These are phyloP conservation scores for Cheilosia grossa DNA, from an alignment of 2,888 invertebrate species.

Conservation along the genomic window DNA sequence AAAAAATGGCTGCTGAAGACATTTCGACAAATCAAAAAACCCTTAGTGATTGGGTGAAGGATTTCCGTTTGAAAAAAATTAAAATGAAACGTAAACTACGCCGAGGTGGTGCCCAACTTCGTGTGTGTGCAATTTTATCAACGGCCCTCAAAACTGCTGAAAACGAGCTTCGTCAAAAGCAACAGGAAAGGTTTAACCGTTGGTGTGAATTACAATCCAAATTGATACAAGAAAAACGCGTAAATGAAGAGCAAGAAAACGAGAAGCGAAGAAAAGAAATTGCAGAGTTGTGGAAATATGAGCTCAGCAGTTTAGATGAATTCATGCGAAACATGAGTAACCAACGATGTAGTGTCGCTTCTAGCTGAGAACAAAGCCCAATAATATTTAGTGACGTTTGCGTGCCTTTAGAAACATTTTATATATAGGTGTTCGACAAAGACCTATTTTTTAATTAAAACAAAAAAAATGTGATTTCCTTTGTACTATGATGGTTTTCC, in stretches of 20 bases:
- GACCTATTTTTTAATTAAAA: slow-evolving; percentile 43
- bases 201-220: slow-evolving; percentile 84
- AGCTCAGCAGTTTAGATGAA: slow-evolving; percentile 85
- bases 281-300: slow-evolving; percentile 83
- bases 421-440: not conserved
- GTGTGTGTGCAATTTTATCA: slow-evolving; percentile 85
- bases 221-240: slow-evolving; percentile 73
- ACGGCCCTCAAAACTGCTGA: slow-evolving; percentile 84
- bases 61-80: slow-evolving; percentile 85
- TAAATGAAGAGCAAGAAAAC: slow-evolving; percentile 74
- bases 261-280: slow-evolving; percentile 78
- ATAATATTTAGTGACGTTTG: not conserved
- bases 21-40: slow-evolving; percentile 78
- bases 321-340: slow-evolving; percentile 85
- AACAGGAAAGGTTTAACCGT: slow-evolving; percentile 84
- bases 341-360: slow-evolving; percentile 34
- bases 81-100: slow-evolving; percentile 83
- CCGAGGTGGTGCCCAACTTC: slow-evolving; percentile 83
- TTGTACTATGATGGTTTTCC: slow-evolving; percentile 83
- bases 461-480: slow-evolving; percentile 74
- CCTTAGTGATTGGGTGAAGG: slow-evolving; percentile 84
- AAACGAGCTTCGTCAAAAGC: slow-evolving; percentile 84
- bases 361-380: slow-evolving; percentile 22
- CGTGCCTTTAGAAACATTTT: slow-evolving; percentile 4
- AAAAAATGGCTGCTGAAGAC: slow-evolving; percentile 78